Percentiles rank a stretch among this genome's conserved stretches.
phyloP scores from a whole-genome alignment of 2,888 invertebrate species.

The Scaptomyza polygonia region DNA sequence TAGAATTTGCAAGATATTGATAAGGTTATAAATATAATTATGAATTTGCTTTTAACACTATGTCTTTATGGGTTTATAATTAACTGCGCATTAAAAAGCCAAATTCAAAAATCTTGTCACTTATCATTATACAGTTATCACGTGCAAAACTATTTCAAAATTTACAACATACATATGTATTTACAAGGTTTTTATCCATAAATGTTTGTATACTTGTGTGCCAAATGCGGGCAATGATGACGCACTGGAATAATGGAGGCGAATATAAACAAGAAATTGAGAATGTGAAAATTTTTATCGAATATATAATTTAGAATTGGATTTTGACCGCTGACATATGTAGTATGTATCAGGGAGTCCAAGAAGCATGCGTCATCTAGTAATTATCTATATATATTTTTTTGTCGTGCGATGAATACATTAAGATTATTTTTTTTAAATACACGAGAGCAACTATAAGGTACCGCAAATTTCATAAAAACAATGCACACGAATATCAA shows the following conservation, averaged over 20 bases:
- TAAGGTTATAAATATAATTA: background rate
- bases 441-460: conserved; percentile 12
- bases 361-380: conserved; percentile 9
- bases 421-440: conserved; percentile 34
- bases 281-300: conserved; percentile 6
- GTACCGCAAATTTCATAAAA: conserved; percentile 58
- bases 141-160: too few species aligned
- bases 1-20: too few species aligned
- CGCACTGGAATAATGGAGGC: conserved; percentile 18
- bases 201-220: background rate
- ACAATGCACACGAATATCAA: conserved; percentile 62
- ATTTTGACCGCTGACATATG: conserved; percentile 12
- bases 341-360: conserved; percentile 5
- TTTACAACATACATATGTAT: too few species aligned
- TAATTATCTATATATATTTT: background rate
- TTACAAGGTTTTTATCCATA: background rate
- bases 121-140: too few species aligned
- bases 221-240: conserved; percentile 25
- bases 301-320: conserved; percentile 20
- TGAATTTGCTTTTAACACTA: background rate
- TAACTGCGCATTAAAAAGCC: conserved; percentile 4
- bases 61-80: background rate
- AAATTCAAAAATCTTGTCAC: too few species aligned
- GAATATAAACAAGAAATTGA: conserved; percentile 5
- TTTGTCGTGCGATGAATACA: conserved; percentile 47